Evolutionary conservation across 2,797 vertebrate species (phyloP).

Genomic region (Alcedo quadribrachys): DNA sequence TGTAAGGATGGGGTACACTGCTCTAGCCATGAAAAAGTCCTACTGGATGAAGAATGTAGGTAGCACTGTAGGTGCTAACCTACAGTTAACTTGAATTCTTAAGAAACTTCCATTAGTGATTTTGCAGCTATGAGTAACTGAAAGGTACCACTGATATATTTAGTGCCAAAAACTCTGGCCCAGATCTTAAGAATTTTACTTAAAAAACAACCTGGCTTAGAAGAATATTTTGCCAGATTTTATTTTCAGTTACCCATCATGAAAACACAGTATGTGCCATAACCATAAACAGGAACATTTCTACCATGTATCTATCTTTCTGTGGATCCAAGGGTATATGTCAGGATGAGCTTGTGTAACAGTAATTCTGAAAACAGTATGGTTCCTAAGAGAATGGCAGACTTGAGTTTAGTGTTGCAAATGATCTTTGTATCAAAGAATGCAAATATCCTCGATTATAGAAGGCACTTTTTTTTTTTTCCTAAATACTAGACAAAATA

Average conservation of each 20-base stretch:
- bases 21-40: not conserved
- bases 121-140: not conserved
- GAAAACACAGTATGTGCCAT: not conserved
- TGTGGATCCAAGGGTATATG: not conserved
- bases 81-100: not conserved
- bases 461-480: not conserved
- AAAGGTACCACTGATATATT: not conserved
- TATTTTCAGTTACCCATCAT: not conserved
- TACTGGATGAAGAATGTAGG: not conserved
- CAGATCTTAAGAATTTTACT: not conserved
- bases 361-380: not conserved
- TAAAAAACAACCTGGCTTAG: not conserved
- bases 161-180: not conserved
- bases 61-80: not conserved
- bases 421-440: not conserved
- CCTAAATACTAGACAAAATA: not conserved
- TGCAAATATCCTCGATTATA: not conserved
- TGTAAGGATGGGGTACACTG: accelerated
- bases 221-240: not conserved
- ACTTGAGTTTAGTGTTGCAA: not conserved
- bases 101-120: not conserved
- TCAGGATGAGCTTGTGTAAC: not conserved
- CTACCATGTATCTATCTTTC: not conserved
- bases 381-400: not conserved
- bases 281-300: not conserved